A percentile compares a stretch with the other conserved stretches of the same genome.
These are phyloP conservation scores for Pipra filicauda DNA, from an alignment of 2,113 vertebrate species.

Conservation along the genomic window DNA sequence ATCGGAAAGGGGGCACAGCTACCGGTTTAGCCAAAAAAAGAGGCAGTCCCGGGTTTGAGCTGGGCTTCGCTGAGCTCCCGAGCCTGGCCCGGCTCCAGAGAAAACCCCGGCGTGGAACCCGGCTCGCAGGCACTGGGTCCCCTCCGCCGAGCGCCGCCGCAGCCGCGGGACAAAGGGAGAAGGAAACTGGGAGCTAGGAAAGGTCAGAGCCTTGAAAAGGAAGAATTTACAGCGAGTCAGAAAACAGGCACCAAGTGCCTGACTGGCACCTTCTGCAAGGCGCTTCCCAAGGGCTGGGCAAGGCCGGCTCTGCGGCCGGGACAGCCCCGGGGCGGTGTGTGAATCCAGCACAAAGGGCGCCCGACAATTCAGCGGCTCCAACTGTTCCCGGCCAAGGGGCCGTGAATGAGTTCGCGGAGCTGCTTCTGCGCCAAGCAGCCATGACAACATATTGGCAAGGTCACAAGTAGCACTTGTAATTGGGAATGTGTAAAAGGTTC, in stretches of 20 bases:
- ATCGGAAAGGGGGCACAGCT: background rate
- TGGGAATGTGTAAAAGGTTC: constrained; percentile 64
- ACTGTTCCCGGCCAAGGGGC: background rate
- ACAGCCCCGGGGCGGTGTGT: background rate
- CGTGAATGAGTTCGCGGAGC: constrained; percentile 34
- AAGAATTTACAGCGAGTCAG: constrained; percentile 21
- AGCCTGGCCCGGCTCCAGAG: background rate
- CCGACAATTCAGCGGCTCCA: background rate
- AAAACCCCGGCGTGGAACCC: background rate
- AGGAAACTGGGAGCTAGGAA: constrained; percentile 3
- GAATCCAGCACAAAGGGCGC: background rate
- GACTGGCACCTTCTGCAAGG: constrained; percentile 4
- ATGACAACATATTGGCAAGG: constrained; percentile 70
- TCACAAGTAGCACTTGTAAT: constrained; percentile 68
- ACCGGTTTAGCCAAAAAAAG: background rate
- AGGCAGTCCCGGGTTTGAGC: background rate
- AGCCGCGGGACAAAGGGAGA: background rate
- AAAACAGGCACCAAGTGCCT: constrained; percentile 15
- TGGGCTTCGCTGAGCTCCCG: background rate
- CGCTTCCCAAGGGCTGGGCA: background rate
- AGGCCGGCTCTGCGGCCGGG: background rate
- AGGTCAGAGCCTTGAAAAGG: constrained; percentile 18
- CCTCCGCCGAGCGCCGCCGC: background rate
- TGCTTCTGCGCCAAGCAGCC: constrained; percentile 58
- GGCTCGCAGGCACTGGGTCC: background rate